These are phyloP conservation scores for Acromyrmex charruanus DNA, from an alignment of 1,140 invertebrate genomes.

Conservation along the genomic window DNA sequence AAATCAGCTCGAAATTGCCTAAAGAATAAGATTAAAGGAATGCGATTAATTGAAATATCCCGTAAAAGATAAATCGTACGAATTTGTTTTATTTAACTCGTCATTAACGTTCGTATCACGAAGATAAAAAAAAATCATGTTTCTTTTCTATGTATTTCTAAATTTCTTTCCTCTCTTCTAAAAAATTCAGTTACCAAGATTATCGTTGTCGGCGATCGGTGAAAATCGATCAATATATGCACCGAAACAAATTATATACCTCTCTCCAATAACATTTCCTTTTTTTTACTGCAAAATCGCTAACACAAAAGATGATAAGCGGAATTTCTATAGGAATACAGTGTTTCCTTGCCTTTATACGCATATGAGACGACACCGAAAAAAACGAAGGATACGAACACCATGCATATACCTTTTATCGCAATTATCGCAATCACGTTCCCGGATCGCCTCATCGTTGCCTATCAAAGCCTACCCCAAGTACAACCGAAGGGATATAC, in stretches of 20 bases:
- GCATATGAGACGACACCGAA: background rate
- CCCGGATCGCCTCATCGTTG: slow-evolving; percentile 6
- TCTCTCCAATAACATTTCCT: background rate
- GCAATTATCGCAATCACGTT: slow-evolving; percentile 27
- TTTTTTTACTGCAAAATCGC: background rate
- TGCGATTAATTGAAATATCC: background rate
- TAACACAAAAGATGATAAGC: background rate
- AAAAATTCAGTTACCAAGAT: slow-evolving; percentile 8
- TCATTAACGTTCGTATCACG: background rate
- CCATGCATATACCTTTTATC: slow-evolving; percentile 24
- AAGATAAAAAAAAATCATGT: slow-evolving; percentile 4
- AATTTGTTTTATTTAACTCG: background rate
- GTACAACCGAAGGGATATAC: slow-evolving; percentile 8
- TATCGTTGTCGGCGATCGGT: background rate
- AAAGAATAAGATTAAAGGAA: background rate
- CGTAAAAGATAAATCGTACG: background rate
- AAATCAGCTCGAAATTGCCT: background rate
- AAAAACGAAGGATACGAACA: slow-evolving; percentile 17
- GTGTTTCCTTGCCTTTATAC: background rate
- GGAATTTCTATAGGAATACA: background rate
- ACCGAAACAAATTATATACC: slow-evolving; percentile 2
- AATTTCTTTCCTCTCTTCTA: background rate
- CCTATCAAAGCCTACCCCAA: background rate
- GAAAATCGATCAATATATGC: slow-evolving; percentile 19
- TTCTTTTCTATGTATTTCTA: background rate